phyloP scores from a whole-genome alignment of 2,797 vertebrate species.

The Lacerta viridis region DNA sequence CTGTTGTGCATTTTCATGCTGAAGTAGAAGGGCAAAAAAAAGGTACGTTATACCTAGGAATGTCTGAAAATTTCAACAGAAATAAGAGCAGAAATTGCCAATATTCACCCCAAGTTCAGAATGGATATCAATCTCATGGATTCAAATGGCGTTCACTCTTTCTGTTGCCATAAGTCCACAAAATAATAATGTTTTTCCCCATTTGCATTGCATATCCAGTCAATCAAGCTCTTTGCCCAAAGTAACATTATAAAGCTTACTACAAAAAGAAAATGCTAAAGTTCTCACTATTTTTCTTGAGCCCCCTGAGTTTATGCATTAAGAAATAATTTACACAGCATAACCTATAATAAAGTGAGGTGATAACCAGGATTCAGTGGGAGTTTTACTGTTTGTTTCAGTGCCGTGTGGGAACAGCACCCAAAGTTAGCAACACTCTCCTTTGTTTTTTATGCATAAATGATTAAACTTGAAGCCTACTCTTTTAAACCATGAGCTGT shows the following conservation, averaged over 20 bases:
- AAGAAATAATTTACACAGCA: not conserved
- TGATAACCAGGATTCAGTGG: constrained; percentile 10
- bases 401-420: not conserved
- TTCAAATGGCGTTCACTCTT: no score
- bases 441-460: constrained; percentile 53
- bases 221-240: not conserved
- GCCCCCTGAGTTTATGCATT: not conserved
- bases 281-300: not conserved
- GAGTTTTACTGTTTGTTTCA: constrained; percentile 20
- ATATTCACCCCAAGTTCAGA: no score
- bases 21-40: no score
- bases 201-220: not conserved
- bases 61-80: no score
- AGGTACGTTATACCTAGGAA: no score
- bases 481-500: constrained; percentile 68
- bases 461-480: constrained; percentile 57
- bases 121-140: no score
- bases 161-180: no score
- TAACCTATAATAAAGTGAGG: not conserved
- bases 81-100: no score
- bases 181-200: no score
- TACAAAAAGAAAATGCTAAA: constrained; percentile 8
- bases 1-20: no score
- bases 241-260: not conserved
- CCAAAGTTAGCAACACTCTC: not conserved